Evolutionary conservation across 1,140 invertebrate genomes (phyloP).

Genomic region (Polyergus mexicanus): DNA sequence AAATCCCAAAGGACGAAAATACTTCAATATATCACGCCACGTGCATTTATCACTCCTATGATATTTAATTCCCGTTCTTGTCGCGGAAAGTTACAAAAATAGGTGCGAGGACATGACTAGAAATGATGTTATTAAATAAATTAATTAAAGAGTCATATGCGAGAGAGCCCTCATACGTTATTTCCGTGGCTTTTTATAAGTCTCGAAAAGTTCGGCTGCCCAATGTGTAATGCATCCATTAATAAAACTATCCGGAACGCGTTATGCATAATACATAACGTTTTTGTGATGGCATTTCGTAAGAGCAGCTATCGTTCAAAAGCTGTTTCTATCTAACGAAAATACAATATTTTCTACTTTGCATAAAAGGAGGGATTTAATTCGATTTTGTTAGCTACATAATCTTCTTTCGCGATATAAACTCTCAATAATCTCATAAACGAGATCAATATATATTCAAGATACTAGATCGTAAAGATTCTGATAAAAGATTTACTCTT

Average conservation of each 20-base stretch:
- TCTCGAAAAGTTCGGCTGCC: constrained; percentile 21
- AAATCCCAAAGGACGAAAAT: constrained; percentile 26
- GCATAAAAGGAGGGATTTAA: background rate
- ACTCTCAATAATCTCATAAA: constrained; percentile 10
- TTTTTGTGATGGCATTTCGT: background rate
- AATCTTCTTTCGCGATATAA: constrained; percentile 1
- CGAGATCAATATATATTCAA: background rate
- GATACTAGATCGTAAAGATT: constrained; percentile 1
- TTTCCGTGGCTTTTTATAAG: constrained; percentile 11
- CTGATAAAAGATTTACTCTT: background rate
- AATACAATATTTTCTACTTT: constrained; percentile 37
- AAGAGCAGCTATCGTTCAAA: background rate
- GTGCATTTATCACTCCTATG: background rate
- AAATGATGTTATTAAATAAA: constrained; percentile 34
- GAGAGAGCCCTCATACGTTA: background rate
- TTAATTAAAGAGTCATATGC: constrained; percentile 28
- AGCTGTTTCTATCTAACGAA: constrained; percentile 9
- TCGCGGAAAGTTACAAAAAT: background rate
- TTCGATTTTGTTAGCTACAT: constrained; percentile 9
- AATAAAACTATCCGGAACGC: background rate
- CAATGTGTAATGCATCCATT: background rate
- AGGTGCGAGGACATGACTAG: background rate
- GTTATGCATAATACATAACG: constrained; percentile 32
- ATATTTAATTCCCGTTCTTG: constrained; percentile 30
- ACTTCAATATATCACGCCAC: constrained; percentile 5